Conservation (phyloP, 2,888 invertebrate species). For the Lasius platythorax region DNA sequence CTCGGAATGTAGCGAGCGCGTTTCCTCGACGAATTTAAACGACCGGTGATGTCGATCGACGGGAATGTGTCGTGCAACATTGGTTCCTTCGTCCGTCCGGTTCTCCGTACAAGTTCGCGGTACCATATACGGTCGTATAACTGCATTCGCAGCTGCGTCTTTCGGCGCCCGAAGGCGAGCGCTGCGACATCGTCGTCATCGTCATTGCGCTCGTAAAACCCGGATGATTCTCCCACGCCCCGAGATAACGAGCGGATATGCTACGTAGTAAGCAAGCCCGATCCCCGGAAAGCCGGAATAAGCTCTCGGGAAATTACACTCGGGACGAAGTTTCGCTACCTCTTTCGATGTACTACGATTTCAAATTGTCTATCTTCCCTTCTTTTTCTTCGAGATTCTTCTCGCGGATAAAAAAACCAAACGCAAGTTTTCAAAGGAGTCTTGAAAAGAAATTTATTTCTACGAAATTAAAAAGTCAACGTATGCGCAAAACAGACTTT, state of each 20-base stretch:
- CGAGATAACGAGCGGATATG: conserved; percentile 57
- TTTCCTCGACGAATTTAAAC: conserved; percentile 56
- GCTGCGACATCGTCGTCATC: conserved; percentile 62
- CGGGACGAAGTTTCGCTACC: not conserved
- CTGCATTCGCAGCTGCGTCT: conserved; percentile 67
- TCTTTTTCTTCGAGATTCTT: not conserved
- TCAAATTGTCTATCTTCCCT: not conserved
- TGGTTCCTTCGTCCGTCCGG: conserved; percentile 35
- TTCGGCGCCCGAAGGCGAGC: conserved; percentile 44
- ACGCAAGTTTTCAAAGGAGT: not conserved
- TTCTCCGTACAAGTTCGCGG: conserved; percentile 28
- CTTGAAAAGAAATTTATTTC: not conserved
- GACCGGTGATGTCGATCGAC: conserved; percentile 60
- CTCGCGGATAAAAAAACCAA: not conserved
- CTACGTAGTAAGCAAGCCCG: conserved; percentile 4
- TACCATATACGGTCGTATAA: conserved; percentile 53
- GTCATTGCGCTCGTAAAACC: conserved; percentile 70
- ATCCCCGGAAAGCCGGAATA: conserved; percentile 51
- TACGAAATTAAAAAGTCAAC: not conserved
- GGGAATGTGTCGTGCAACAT: conserved; percentile 64
- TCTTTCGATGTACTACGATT: not conserved
- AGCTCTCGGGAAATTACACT: conserved; percentile 52
- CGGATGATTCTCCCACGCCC: conserved; percentile 72
- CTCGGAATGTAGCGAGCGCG: conserved; percentile 27
- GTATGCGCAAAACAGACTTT: not conserved